Evolutionary conservation across 2,113 vertebrate species (phyloP), one percentile per base, ranked within the genome.

Genomic region (Melanotaenia duboulayi): DNA sequence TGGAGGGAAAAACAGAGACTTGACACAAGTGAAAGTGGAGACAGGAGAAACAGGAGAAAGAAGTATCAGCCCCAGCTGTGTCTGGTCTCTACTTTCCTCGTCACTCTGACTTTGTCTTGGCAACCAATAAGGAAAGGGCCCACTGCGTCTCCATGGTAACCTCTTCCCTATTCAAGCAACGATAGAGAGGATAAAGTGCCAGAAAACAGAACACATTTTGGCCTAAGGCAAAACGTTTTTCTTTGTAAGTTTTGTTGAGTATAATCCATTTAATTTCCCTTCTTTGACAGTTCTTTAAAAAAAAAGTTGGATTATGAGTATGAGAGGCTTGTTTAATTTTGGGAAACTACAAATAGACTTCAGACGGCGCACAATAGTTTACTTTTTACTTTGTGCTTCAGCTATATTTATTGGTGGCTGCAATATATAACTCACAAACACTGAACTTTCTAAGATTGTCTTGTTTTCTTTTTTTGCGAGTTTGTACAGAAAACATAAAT

Each of bases 131-230:
- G 66, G 79, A 80, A 71, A 83, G 54, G 51, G 68, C 64, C 82
- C 80, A 76, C 51, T 81, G 63, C 86, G 82, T 91, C 84, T 85
- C 90, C 81, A 90, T 90, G 87, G 89, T 82, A 90, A 91, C 89
- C 74, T 56, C 58, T 57, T 23, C 52, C 70, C 71, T 20, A 42
- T 86, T 90, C 46, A 88, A 87, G 80, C 78, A 72, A 66, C 74
- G 85, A 92, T 85, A 82, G 67, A 85, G 78, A 78, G 82, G 64
- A 86, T 89, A 79, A 74, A 86, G 73, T 68, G 69, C 71, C 62
- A 86, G 76, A 75, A 81, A 78, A 84, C 62, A 58, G 62, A 89
- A 85, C 80, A 69, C 61, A 74, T 79, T 84, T 70, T 77, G 32
- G 80, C 78, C 71, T 56, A 11, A 72, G 74, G 77, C 56, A 4